Base-by-base conservation (phyloP, 30 jellyfish, hydroid and myxozoan species). In the Haliclystus octoradiatus region DNA sequence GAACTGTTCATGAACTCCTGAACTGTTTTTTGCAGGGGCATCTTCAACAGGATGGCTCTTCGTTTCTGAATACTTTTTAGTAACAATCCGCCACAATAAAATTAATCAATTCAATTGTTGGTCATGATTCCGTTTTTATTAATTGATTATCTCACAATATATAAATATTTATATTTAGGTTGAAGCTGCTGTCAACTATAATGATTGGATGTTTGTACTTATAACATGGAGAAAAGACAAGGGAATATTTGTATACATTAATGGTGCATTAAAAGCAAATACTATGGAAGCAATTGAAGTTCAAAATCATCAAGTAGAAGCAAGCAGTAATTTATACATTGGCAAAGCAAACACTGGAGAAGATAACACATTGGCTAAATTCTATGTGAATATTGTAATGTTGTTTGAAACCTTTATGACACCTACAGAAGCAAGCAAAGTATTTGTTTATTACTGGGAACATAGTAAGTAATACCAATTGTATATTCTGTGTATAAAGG, bases 401-500 rank as follows among this genome's bases (percentile, higher is more conserved):
- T 61, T 88, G 49, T 88, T 81, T 60, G 97, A 88, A 19, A 74
- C 83, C 9, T 78, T 62, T 33, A 65, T 88, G 14, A 52, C 94
- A 19, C 57, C 64, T 32, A 52, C 83, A 15, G 97, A 88, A 52
- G 97, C 97, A 5, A 75, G 93, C 15, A 81, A 81, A 34, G 76
- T 81, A 50, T 74, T 74, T 52, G 97, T 82, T 27, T 88, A 72
- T 63, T 88, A 88, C 75, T 81, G 97, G 93, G 94, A 83, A 30
- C 97, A 88, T 76, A 71, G 97, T 88, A 70, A 81, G 97, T 78
- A 3, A 26, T 53, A 31, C 13, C 19, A 7, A 31, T n/a, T n/a
- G n/a, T n/a, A n/a, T n/a, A n/a, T n/a, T n/a, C n/a, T n/a, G n/a
- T n/a, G n/a, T n/a, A n/a, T n/a, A n/a, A n/a, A n/a, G n/a, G n/a